Base-by-base conservation (phyloP, 1,140 invertebrate species). In the Brachystomella parvula region DNA sequence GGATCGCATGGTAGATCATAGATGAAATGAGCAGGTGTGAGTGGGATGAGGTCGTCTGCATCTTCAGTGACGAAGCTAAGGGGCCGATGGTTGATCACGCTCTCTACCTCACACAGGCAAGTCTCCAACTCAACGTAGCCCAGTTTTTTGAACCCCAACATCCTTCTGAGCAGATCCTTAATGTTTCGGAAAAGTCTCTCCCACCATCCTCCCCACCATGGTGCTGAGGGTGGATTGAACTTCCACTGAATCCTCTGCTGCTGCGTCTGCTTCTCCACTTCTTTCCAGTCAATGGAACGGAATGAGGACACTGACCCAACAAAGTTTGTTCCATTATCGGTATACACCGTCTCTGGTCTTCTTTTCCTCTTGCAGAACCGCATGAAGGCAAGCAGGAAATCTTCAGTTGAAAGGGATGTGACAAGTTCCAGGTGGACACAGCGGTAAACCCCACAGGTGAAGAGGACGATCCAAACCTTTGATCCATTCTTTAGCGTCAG, bases 261-360 rank as follows among this genome's bases (percentile, higher is more conserved):
- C 12, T 61, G 19, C 24, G 28, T 65, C 9, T 72, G 57, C 39
- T 69, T 66, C 9, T 57, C 61, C 33, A 66, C 47, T 35, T 31
- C 39, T n/a, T 61, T 21, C 70, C 70, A 73, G 19, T 75, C 32
- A 29, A 74, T 28, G 29, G 35, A 65, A 2, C 64, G 44, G 26
- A 74, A 67, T 2, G 65, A 26, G 35, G 74, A 73, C 28, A 63
- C 49, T 0, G 64, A 26, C n/a, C 74, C 75, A 15, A 70, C 67
- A 47, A 79, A 77, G 69, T 77, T 77, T 2, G 74, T 76, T 0
- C 73, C 77, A 56, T 77, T 75, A 47, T 77, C 74, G 17, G 47
- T 68, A 66, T 74, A 65, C 2, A 75, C 63, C 12, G 35, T 53
- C 2, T 15, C 33, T 24, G 65, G 72, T n/a, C 47, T 66, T 44